Evolutionary conservation across 1,140 invertebrate genomes (phyloP), one percentile per base, ranked within the genome.

Genomic region (Penaeus indicus): DNA sequence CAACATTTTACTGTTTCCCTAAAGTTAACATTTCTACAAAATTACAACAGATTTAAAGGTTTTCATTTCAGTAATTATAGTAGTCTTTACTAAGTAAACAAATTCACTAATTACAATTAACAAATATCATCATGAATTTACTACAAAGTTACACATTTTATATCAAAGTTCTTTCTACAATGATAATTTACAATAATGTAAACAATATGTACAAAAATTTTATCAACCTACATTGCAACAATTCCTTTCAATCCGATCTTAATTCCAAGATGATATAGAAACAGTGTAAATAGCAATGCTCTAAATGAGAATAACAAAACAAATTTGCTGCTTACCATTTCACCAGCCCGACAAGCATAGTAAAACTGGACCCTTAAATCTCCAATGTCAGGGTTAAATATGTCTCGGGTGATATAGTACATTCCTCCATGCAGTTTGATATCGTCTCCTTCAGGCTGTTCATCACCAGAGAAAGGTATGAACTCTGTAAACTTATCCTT

Each of bases 381-480:
- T 42, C 97, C 97, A 27, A 97, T 95, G 90, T 96, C 94, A 81
- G 97, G 96, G 92, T 97, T 95, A 93, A 96, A 95, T n/a, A 97
- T 95, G 93, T 97, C 96, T 75, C 95, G 93, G 19, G 95, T 95
- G 90, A 97, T 96, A 92, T 97, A 97, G 92, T 97, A 97, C 64
- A 97, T 94, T 5, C 96, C 96, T 78, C 96, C 95, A 92, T 97
- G 97, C 91, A 97, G 94, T 93, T 97, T 97, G 3, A 97, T 96
- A 91, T 96, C 95, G 91, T 92, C 94, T 72, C 95, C 94, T 84
- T 97, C 96, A 1, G 97, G 97, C 90, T 96, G 93, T 87, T 97
- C 96, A 92, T 97, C 96, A 60, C 96, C 96, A 67, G 96, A 97
- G 79, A 97, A 94, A 92, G 96, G 95, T 54, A 95, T 94, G 92